A percentile compares a stretch with the other conserved stretches of the same genome.
Conservation (phyloP, 2,113 vertebrate genomes). For the Prietella phreatophila region DNA sequence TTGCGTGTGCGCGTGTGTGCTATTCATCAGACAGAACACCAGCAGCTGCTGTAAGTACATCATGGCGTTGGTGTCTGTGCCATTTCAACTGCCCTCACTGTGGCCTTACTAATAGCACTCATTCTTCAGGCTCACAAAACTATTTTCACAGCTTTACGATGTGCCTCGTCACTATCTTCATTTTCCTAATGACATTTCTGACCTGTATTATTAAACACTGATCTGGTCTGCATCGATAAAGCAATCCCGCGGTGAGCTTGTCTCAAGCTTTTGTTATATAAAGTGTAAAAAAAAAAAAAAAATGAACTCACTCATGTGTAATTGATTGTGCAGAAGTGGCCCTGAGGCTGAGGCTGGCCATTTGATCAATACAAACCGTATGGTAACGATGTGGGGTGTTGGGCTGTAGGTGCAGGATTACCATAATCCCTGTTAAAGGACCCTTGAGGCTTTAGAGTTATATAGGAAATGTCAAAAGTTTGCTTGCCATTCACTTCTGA, state of each 20-base stretch:
- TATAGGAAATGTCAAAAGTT: conserved; percentile 2
- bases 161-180: background rate
- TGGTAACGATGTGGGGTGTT: conserved; percentile 68
- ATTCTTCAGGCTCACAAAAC: conserved; percentile 40
- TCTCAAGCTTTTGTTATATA: conserved; percentile 41
- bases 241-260: conserved; percentile 50
- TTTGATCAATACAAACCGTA: conserved; percentile 73
- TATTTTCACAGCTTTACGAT: background rate
- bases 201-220: background rate
- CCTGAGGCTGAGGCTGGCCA: conserved; percentile 58
- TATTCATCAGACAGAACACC: conserved; percentile 41
- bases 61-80: conserved; percentile 19
- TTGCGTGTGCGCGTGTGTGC: background rate
- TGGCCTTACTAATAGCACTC: background rate
- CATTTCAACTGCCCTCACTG: conserved; percentile 36
- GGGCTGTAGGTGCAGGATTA: conserved; percentile 48
- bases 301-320: conserved; percentile 67
- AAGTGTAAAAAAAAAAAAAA: conserved; percentile 52
- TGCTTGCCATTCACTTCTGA: background rate
- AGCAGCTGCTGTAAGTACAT: conserved; percentile 49
- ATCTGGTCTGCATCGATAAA: conserved; percentile 17
- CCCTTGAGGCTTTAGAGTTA: conserved; percentile 25
- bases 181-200: background rate
- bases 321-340: conserved; percentile 69
- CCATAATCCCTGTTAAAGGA: conserved; percentile 29